phyloP scores from a whole-genome alignment of 2,888 invertebrate species.

The Oeneis ivallda region DNA sequence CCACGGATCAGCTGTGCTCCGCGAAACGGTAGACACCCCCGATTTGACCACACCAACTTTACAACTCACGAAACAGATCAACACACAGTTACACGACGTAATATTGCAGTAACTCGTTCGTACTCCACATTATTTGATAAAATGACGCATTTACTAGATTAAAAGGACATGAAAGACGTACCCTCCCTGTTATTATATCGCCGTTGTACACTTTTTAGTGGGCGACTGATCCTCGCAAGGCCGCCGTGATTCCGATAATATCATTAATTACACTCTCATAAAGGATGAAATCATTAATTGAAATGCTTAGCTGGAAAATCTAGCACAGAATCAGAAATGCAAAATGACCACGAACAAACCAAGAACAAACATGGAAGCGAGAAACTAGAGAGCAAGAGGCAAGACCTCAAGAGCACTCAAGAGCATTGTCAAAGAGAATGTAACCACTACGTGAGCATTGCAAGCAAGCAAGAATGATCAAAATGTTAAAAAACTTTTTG shows the following conservation, averaged over 20 bases:
- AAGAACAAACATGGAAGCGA: slow-evolving; percentile 82
- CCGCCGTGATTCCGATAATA: slow-evolving; percentile 74
- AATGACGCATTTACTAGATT: slow-evolving; percentile 81
- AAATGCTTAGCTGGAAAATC: slow-evolving; percentile 73
- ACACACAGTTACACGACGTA: slow-evolving; percentile 44
- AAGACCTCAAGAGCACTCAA: no score
- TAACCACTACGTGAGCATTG: no score
- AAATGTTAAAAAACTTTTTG: slow-evolving; percentile 44
- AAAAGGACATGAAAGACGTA: slow-evolving; percentile 78
- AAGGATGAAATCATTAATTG: slow-evolving; percentile 69
- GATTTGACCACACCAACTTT: slow-evolving; percentile 41
- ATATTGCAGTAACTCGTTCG: slow-evolving; percentile 55
- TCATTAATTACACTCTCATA: slow-evolving; percentile 77
- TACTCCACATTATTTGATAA: slow-evolving; percentile 70
- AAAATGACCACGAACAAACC: slow-evolving; percentile 81
- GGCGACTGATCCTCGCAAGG: slow-evolving; percentile 77
- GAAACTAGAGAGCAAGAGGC: slow-evolving; percentile 72
- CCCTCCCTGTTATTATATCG: slow-evolving; percentile 79
- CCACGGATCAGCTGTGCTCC: slow-evolving; percentile 75
- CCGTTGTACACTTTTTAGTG: slow-evolving; percentile 70
- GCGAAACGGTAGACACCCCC: slow-evolving; percentile 46
- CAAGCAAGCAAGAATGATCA: slow-evolving; percentile 24
- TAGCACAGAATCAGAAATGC: slow-evolving; percentile 77
- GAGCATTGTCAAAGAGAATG: no score
- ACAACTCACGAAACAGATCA: slow-evolving; percentile 27